A percentile compares a stretch with the other conserved stretches of the same genome.
These are phyloP conservation scores for Acrocephalus kingi DNA, from an alignment of 2,113 vertebrate genomes.

Conservation along the genomic window DNA sequence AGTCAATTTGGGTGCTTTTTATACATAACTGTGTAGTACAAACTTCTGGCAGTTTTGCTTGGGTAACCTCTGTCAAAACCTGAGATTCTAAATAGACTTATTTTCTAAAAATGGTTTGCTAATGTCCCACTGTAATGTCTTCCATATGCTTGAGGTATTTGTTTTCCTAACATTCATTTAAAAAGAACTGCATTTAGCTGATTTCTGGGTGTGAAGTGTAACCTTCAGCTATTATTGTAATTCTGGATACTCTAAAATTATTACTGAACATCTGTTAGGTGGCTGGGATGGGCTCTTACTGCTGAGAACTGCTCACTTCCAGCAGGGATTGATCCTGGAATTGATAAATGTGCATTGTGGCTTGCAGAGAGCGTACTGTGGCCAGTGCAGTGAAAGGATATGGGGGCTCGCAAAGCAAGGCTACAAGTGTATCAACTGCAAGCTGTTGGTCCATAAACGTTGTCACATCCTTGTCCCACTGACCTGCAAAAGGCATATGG, in stretches of 20 bases:
- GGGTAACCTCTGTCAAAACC: neutral
- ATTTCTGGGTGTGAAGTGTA: neutral
- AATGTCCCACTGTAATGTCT: neutral
- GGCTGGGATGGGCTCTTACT: neutral
- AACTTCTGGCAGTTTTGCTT: neutral
- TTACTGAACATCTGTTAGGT: neutral
- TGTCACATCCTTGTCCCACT: slow-evolving; percentile 93
- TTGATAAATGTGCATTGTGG: fast-evolving
- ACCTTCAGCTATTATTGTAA: neutral
- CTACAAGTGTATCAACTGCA: slow-evolving; percentile 99
- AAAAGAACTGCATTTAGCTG: neutral
- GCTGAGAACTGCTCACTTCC: fast-evolving
- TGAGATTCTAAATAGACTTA: neutral
- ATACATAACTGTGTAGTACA: neutral
- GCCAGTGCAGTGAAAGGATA: slow-evolving; percentile 98
- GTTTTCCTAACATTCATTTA: neutral
- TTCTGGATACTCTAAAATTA: neutral
- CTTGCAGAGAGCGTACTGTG: slow-evolving; percentile 90
- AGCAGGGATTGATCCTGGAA: neutral
- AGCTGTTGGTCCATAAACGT: slow-evolving; percentile 97
- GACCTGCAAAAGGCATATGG: slow-evolving; percentile 98
- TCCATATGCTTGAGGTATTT: neutral
- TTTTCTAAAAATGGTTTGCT: neutral
- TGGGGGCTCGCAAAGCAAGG: slow-evolving; percentile 95
- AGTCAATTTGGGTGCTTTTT: neutral